A percentile compares a stretch with the other conserved stretches of the same genome.
Evolutionary conservation across 2,797 vertebrate genomes (phyloP).

Genomic region (Pygocentrus nattereri): DNA sequence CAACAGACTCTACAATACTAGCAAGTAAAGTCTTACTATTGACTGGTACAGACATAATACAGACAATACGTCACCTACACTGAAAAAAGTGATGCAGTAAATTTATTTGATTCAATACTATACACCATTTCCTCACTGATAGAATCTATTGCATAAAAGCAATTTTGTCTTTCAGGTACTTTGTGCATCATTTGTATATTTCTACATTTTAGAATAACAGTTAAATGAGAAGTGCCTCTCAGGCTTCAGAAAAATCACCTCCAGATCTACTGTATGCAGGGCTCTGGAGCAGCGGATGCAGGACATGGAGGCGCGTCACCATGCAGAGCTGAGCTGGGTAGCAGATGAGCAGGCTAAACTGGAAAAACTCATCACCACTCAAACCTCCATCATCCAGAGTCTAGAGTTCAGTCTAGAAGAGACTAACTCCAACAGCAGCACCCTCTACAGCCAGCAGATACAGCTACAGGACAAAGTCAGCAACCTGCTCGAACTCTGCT

Average conservation of each 20-base stretch:
- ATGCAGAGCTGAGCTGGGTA: slow-evolving; percentile 77
- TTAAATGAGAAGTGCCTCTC: neutral
- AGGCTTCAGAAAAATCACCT: neutral
- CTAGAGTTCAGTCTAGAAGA: slow-evolving; percentile 80
- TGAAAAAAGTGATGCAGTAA: neutral
- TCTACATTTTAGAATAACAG: no score
- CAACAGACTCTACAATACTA: slow-evolving; percentile 83
- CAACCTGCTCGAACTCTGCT: slow-evolving; percentile 78
- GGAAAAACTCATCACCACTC: slow-evolving; percentile 76
- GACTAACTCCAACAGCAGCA: slow-evolving; percentile 81
- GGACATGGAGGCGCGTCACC: slow-evolving; percentile 84
- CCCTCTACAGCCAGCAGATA: slow-evolving; percentile 82
- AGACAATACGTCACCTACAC: neutral
- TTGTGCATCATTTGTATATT: no score
- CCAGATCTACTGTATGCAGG: slow-evolving; percentile 59
- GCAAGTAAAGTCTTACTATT: slow-evolving; percentile 72
- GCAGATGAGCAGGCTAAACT: slow-evolving; percentile 81
- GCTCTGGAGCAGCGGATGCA: slow-evolving; percentile 82
- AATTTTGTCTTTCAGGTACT: neutral
- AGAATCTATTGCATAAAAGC: neutral
- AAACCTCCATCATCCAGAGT: slow-evolving; percentile 80
- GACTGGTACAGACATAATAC: neutral
- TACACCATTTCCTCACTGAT: neutral
- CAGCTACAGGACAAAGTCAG: slow-evolving; percentile 83
- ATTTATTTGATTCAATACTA: neutral